Percentiles rank a stretch among this genome's conserved stretches.
Conservation (phyloP, 2,113 vertebrate genomes). For the Chascanopsetta lugubris region DNA sequence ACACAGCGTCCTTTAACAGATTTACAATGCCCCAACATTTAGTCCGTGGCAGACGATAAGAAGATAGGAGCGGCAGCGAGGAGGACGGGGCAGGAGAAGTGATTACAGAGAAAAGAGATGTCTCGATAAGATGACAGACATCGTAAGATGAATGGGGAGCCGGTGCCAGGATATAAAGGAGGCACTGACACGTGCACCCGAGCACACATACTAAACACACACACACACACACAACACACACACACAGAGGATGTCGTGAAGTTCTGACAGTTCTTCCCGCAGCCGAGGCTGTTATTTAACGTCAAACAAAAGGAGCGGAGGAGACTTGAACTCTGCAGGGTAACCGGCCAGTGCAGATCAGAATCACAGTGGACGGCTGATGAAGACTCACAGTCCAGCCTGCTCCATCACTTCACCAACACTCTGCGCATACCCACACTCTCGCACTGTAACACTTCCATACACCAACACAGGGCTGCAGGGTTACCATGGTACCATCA, state of each 20-base stretch:
- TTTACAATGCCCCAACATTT: constrained; percentile 22
- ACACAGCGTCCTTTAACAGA: not conserved
- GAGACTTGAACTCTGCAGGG: constrained; percentile 42
- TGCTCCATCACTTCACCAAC: constrained; percentile 26
- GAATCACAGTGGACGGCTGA: constrained; percentile 38
- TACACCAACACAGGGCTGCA: not conserved
- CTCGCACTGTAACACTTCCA: constrained; percentile 22
- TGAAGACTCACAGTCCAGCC: constrained; percentile 17
- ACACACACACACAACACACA: constrained; percentile 12
- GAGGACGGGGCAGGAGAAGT: constrained; percentile 35
- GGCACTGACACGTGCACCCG: constrained; percentile 34
- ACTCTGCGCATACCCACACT: constrained; percentile 2
- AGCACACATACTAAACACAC: constrained; percentile 24
- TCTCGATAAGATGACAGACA: constrained; percentile 63
- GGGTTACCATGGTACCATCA: too few relatives aligned
- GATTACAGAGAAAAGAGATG: constrained; percentile 57
- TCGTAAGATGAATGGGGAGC: constrained; percentile 38
- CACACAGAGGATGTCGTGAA: constrained; percentile 27
- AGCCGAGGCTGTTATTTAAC: constrained; percentile 34
- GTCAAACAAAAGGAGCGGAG: constrained; percentile 49
- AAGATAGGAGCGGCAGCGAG: constrained; percentile 30
- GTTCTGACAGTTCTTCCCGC: constrained; percentile 38
- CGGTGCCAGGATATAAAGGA: constrained; percentile 41
- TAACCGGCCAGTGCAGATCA: constrained; percentile 32
- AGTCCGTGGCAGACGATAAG: constrained; percentile 42